These are phyloP conservation scores for Leptinotarsa tumamoca DNA, from an alignment of 2,888 invertebrate species.

Conservation along the genomic window DNA sequence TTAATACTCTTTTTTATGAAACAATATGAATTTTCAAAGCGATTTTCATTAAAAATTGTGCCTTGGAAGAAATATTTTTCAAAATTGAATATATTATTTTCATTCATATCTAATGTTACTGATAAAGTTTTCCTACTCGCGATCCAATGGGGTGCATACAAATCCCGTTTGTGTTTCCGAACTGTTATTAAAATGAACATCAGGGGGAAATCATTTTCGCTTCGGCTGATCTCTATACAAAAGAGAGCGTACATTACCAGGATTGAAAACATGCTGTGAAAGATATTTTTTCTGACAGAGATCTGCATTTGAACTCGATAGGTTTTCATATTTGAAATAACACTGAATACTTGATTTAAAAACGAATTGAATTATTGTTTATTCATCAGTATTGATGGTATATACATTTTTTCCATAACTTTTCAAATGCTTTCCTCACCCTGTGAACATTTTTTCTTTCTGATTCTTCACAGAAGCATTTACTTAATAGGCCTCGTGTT, in stretches of 20 bases:
- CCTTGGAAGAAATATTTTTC: too few species aligned
- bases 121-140: background rate
- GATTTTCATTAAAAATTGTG: background rate
- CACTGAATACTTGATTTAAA: constrained; percentile 9
- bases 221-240: constrained; percentile 39
- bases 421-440: too few species aligned
- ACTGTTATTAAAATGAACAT: constrained; percentile 45
- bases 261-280: constrained; percentile 47
- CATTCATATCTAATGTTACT: background rate
- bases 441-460: too few species aligned
- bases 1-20: background rate
- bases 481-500: too few species aligned
- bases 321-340: constrained; percentile 36
- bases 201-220: constrained; percentile 40
- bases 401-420: too few species aligned
- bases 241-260: constrained; percentile 47
- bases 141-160: background rate
- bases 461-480: too few species aligned
- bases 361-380: background rate
- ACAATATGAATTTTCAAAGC: background rate
- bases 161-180: background rate
- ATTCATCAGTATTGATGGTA: too few species aligned
- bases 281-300: constrained; percentile 27
- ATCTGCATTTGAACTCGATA: constrained; percentile 28
- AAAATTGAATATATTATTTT: too few species aligned